Conservation (phyloP, 2,113 vertebrate species). For the Tylochromis polylepis region DNA sequence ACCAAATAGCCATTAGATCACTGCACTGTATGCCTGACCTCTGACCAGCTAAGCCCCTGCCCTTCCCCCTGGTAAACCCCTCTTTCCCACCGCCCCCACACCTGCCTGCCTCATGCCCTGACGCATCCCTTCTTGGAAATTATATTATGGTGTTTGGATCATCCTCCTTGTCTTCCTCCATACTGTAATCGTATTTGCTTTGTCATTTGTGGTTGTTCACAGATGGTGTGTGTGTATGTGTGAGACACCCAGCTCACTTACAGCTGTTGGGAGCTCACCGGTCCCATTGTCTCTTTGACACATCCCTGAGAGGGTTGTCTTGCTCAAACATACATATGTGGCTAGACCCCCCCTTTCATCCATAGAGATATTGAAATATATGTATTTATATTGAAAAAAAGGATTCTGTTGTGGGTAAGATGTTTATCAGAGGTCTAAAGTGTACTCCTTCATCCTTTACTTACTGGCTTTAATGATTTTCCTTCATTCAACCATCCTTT, state of each 20-base stretch:
- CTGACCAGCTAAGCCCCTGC: conserved; percentile 56
- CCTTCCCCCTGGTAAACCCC: conserved; percentile 38
- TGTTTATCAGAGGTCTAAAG: conserved; percentile 25
- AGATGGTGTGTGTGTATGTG: conserved; percentile 56
- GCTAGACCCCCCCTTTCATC: not conserved
- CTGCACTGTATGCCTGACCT: conserved; percentile 64
- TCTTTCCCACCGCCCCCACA: conserved; percentile 10
- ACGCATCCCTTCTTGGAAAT: conserved; percentile 55
- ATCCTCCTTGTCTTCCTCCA: conserved; percentile 63
- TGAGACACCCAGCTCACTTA: conserved; percentile 54
- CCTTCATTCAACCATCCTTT: not conserved
- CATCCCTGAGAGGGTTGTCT: conserved; percentile 43
- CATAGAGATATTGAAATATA: too few relatives aligned
- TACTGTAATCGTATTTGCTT: conserved; percentile 78
- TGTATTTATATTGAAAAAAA: not conserved
- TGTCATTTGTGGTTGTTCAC: conserved; percentile 74
- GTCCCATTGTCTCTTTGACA: conserved; percentile 55
- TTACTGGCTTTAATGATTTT: not conserved
- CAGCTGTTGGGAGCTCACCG: conserved; percentile 68
- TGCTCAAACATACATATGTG: not conserved
- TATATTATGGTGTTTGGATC: conserved; percentile 72
- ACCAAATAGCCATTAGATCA: conserved; percentile 57
- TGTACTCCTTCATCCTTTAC: conserved; percentile 1
- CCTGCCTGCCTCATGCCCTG: conserved; percentile 27
- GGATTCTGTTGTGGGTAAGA: conserved; percentile 46